phyloP scores from a whole-genome alignment of 2,888 invertebrate species.

The Ornithoptera priamus region DNA sequence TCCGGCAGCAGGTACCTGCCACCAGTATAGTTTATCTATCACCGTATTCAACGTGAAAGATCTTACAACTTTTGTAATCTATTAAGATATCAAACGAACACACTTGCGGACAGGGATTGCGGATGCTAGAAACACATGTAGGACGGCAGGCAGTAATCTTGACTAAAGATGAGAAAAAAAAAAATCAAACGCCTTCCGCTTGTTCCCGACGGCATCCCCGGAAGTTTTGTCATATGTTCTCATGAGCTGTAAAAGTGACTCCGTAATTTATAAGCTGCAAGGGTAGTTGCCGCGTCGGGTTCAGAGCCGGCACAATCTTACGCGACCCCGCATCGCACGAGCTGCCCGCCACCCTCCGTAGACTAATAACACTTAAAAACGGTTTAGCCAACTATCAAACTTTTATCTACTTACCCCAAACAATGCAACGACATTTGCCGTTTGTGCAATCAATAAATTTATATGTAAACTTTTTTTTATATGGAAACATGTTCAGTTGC shows the following conservation, averaged over 20 bases:
- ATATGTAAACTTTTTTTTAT: background rate
- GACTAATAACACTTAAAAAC: slow-evolving; percentile 27
- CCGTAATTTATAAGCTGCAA: slow-evolving; percentile 73
- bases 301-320: slow-evolving; percentile 58
- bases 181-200: slow-evolving; percentile 24
- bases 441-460: background rate
- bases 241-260: slow-evolving; percentile 75
- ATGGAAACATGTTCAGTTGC: background rate
- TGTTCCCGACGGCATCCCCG: slow-evolving; percentile 36
- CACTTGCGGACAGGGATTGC: too few relatives aligned
- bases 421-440: background rate
- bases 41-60: too few relatives aligned
- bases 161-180: too few relatives aligned
- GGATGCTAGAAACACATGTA: too few relatives aligned
- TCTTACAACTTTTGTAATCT: too few relatives aligned
- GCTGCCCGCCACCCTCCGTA: slow-evolving; percentile 35
- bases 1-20: too few relatives aligned
- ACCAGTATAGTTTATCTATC: too few relatives aligned
- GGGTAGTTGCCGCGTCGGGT: slow-evolving; percentile 62
- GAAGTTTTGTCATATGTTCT: slow-evolving; percentile 70
- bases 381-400: slow-evolving; percentile 18
- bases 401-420: slow-evolving; percentile 8
- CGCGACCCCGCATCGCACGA: slow-evolving; percentile 44
- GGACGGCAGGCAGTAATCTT: too few relatives aligned
- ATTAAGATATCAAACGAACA: too few relatives aligned